Percentiles rank a stretch among this genome's conserved stretches.
phyloP scores from a whole-genome alignment of 2,113 vertebrate species.

The Psilopsiagon aymara region DNA sequence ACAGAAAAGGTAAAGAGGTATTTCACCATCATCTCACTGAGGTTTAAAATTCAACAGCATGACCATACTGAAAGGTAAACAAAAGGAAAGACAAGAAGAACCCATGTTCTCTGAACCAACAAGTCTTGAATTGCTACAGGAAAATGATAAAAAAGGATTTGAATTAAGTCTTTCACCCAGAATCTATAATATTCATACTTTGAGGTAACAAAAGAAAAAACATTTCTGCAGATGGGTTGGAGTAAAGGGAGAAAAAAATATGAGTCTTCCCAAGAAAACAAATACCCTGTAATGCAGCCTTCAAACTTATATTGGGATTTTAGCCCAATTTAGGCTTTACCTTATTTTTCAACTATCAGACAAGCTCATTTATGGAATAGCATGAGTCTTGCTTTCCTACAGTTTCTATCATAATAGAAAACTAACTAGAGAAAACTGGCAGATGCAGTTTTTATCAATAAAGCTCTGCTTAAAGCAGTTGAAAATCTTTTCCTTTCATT shows the following conservation, averaged over 20 bases:
- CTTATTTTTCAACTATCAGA: slow-evolving; percentile 44
- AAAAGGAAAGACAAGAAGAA: neutral
- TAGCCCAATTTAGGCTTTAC: slow-evolving; percentile 13
- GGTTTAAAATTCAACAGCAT: slow-evolving; percentile 26
- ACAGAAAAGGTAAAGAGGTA: slow-evolving; percentile 10
- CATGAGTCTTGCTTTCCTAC: neutral
- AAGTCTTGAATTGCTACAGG: slow-evolving; percentile 51
- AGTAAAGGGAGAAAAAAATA: neutral
- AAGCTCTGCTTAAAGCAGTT: slow-evolving; percentile 7
- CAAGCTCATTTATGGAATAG: slow-evolving; percentile 9
- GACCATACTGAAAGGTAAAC: neutral
- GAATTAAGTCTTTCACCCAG: slow-evolving; percentile 63
- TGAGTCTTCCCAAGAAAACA: slow-evolving; percentile 43
- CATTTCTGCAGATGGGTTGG: slow-evolving; percentile 27
- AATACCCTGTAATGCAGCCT: slow-evolving; percentile 3
- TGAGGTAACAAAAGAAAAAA: slow-evolving; percentile 48
- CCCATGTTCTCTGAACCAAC: slow-evolving; percentile 29
- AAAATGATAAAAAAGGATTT: slow-evolving; percentile 45
- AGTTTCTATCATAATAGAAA: slow-evolving; percentile 1
- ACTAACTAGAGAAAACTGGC: slow-evolving; percentile 34
- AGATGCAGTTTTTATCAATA: slow-evolving; percentile 8
- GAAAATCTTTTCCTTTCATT: slow-evolving; percentile 54
- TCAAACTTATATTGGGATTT: neutral
- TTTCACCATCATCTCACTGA: neutral
- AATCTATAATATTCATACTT: slow-evolving; percentile 53